Evolutionary conservation across 2,888 invertebrate genomes (phyloP).

Genomic region (Coremacera marginata): DNA sequence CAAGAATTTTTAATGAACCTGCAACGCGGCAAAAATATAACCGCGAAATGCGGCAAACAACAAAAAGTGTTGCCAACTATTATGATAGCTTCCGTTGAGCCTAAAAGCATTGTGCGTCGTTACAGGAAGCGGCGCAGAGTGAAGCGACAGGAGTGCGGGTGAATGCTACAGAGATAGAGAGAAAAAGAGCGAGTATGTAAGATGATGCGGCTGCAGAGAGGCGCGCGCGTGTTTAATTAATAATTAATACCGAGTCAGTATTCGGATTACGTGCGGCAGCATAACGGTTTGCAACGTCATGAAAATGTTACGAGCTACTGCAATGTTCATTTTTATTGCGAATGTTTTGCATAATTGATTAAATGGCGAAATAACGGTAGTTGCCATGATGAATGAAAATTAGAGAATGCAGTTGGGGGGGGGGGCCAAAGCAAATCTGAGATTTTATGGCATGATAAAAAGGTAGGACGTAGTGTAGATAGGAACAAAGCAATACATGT

Average conservation of each 20-base stretch:
- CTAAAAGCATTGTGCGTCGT: neutral
- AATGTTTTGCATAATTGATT: slow-evolving; percentile 65
- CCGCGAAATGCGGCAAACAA: slow-evolving; percentile 25
- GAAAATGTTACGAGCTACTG: slow-evolving; percentile 4
- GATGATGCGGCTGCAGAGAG: neutral
- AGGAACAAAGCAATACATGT: neutral
- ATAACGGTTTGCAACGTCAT: neutral
- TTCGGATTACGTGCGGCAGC: slow-evolving; percentile 35
- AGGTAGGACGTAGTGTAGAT: neutral
- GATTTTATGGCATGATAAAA: neutral
- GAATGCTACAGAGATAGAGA: slow-evolving; percentile 4
- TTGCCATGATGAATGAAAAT: slow-evolving; percentile 20
- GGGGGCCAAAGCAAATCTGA: neutral
- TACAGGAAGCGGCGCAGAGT: neutral
- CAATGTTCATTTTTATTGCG: slow-evolving; percentile 31
- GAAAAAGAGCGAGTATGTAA: neutral
- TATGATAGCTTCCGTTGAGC: neutral
- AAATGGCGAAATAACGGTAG: slow-evolving; percentile 60
- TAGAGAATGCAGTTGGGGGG: neutral
- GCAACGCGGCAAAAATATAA: neutral
- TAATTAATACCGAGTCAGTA: slow-evolving; percentile 41
- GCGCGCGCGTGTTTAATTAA: slow-evolving; percentile 41
- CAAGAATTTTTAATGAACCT: slow-evolving; percentile 13
- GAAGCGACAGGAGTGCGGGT: slow-evolving; percentile 21
- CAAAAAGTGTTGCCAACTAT: slow-evolving; percentile 22